Percentiles rank a stretch among this genome's conserved stretches.
Evolutionary conservation across 1,140 invertebrate genomes (phyloP).

Genomic region (Meteorus sp.): DNA sequence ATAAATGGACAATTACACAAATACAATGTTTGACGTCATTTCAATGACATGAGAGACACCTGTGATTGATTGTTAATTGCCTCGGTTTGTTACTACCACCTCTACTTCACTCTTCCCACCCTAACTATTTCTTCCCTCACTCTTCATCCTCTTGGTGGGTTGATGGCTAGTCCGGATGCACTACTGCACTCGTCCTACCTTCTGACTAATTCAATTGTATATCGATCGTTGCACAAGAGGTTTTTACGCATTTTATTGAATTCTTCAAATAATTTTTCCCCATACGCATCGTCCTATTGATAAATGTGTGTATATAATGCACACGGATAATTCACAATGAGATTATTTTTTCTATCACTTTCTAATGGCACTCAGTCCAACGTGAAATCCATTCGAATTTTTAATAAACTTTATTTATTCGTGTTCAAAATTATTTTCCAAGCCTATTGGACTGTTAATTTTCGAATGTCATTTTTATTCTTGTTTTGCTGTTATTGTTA

Average conservation of each 20-base stretch:
- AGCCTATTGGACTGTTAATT: not conserved
- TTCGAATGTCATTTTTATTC: not conserved
- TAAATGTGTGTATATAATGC: no score
- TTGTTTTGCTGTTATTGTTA: slow-evolving; percentile 7
- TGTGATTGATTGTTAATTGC: slow-evolving; percentile 61
- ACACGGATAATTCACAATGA: not conserved
- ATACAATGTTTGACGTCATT: slow-evolving; percentile 61
- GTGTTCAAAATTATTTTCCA: not conserved
- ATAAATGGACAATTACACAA: slow-evolving; percentile 62
- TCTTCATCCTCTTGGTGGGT: no score
- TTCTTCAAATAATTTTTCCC: not conserved
- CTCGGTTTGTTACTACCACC: slow-evolving; percentile 57
- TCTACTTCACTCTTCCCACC: no score
- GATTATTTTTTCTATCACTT: not conserved
- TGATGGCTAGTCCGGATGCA: slow-evolving; percentile 4
- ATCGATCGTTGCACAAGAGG: slow-evolving; percentile 26
- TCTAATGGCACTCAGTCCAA: not conserved
- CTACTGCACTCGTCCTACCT: slow-evolving; percentile 8
- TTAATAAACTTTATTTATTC: not conserved
- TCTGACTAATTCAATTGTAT: slow-evolving; percentile 33
- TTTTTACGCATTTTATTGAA: slow-evolving; percentile 16
- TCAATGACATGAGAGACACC: slow-evolving; percentile 59
- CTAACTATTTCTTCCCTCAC: no score
- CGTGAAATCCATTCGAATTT: not conserved
- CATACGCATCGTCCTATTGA: not conserved